Base-by-base conservation (phyloP, 1,140 invertebrate species). In the Bombus soroeensis region DNA sequence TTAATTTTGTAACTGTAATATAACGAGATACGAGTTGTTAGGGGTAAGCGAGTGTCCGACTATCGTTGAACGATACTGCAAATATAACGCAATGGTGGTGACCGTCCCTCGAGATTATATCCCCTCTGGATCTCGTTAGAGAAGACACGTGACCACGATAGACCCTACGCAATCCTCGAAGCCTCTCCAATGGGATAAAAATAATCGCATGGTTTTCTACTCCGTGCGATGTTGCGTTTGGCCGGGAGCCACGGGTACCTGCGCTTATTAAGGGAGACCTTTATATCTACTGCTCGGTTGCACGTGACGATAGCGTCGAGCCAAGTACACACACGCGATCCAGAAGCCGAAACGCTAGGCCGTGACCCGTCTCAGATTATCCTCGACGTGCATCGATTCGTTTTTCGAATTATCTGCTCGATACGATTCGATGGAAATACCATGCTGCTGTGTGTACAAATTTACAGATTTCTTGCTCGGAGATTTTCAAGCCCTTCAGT, bases 211-310 rank as follows among this genome's bases (percentile, higher is more conserved):
- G 75, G 53, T 79, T 72, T 62, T 62, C 75, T 78, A 66, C 75
- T 59, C 32, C 18, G 41, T 15, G 47, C 43, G 4, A 71, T 70
- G 76, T 79, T 62, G 66, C 83, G 37, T 84, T 84, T 84, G 83
- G 76, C 82, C 9, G 12, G 47, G 37, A 78, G 75, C 75, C 82
- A 79, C 39, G 12, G n/a, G 75, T 84, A 77, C 75, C 75, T 62
- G 75, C 66, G 82, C 82, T 84, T 84, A 84, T 84, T 84, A 84
- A 82, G 81, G 81, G 9, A 76, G 81, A 53, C 74, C 62, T 75
- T 75, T 82, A 37, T 82, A 66, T 71, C 71, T 64, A 43, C n/a
- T 64, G 70, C 53, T n/a, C 5, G 68, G 18, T 72, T 73, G 81
- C 71, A 82, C 81, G 81, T 75, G 81, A 82, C 81, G 71, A 64